Evolutionary conservation across 2,113 vertebrate species (phyloP).

Genomic region (Phoenicopterus ruber): DNA sequence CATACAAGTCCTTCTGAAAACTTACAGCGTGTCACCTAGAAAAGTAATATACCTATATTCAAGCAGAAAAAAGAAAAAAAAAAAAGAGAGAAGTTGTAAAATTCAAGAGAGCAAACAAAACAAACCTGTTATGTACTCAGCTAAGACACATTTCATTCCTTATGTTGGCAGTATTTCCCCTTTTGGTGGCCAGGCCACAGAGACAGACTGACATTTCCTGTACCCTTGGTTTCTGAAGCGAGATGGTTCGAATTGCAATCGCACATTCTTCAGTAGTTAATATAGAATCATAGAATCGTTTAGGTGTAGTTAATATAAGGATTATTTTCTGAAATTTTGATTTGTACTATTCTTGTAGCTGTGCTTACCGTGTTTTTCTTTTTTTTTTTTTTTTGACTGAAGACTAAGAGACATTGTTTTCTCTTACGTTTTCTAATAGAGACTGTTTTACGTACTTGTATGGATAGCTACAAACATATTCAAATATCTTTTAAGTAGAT

Average conservation of each 20-base stretch:
- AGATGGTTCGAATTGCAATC: accelerated
- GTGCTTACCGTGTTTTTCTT: neutral
- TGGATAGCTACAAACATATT: neutral
- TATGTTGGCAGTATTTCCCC: neutral
- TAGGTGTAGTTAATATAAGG: neutral
- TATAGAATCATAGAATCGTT: no score
- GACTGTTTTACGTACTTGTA: no score
- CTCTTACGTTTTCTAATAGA: neutral
- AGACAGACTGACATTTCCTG: neutral
- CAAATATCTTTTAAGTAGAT: neutral
- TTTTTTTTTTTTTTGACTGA: neutral
- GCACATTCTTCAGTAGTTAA: neutral
- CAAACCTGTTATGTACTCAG: neutral
- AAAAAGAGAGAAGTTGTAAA: neutral
- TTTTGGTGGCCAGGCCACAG: neutral
- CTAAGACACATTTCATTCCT: neutral
- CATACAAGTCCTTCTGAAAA: neutral
- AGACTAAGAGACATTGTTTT: neutral
- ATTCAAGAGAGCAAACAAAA: neutral
- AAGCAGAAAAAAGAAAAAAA: neutral
- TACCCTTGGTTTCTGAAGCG: neutral
- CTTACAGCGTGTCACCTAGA: neutral
- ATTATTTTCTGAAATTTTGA: neutral
- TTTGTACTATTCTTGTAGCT: neutral
- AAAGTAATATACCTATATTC: neutral